phyloP scores from a whole-genome alignment of 2,888 invertebrate species.

The Drosophila formosana region DNA sequence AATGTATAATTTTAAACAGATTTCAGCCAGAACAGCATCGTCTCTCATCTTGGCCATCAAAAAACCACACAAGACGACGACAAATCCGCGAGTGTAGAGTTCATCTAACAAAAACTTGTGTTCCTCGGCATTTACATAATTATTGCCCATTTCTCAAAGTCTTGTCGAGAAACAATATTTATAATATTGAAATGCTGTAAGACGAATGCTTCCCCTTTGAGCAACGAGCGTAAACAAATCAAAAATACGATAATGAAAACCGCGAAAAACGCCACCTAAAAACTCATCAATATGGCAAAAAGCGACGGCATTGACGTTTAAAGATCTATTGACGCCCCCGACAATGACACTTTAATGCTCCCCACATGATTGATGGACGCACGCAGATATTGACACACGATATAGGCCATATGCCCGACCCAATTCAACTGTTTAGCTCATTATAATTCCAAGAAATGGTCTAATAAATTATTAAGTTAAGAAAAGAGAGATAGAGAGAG shows the following conservation, averaged over 20 bases:
- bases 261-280: conserved; percentile 62
- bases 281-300: conserved; percentile 68
- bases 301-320: conserved; percentile 71
- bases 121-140: conserved; percentile 72
- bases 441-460: conserved; percentile 34
- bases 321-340: conserved; percentile 72
- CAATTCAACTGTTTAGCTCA: conserved; percentile 28
- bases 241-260: conserved; percentile 21
- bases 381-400: conserved; percentile 58
- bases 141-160: conserved; percentile 58
- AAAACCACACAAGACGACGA: conserved; percentile 63
- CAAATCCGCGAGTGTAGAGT: conserved; percentile 51
- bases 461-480: conserved; percentile 4
- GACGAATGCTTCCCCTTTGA: conserved; percentile 25
- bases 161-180: conserved; percentile 46
- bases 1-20: conserved; percentile 32
- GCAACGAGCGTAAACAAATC: conserved; percentile 65
- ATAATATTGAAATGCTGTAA: conserved; percentile 51
- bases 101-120: conserved; percentile 59
- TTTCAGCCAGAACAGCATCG: conserved; percentile 22
- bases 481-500: neutral
- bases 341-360: conserved; percentile 76
- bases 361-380: conserved; percentile 68
- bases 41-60: neutral
- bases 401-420: conserved; percentile 53